phyloP scores from a whole-genome alignment of 2,888 invertebrate genomes.

The Phortica magna region DNA sequence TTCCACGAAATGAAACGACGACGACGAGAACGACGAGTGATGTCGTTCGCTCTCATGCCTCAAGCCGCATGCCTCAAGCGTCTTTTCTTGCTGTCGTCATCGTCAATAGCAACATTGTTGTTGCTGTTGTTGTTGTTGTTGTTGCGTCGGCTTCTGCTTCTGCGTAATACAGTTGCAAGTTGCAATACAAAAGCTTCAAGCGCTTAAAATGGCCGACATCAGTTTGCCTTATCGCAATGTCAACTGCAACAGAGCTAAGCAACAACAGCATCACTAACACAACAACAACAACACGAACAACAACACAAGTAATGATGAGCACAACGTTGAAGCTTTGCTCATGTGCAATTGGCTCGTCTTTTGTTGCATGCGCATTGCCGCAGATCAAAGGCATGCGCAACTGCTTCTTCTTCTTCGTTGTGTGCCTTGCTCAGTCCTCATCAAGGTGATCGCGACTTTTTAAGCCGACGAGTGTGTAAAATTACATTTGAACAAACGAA shows the following conservation, averaged over 20 bases:
- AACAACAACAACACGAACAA: constrained; percentile 10
- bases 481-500: constrained; percentile 72
- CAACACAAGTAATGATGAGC: constrained; percentile 18
- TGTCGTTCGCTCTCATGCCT: background rate
- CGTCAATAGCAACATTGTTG: constrained; percentile 38
- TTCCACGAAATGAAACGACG: constrained; percentile 69
- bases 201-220: constrained; percentile 70
- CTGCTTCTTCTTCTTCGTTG: constrained; percentile 21
- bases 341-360: constrained; percentile 40
- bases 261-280: constrained; percentile 29
- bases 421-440: constrained; percentile 53
- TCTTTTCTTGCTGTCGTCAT: background rate
- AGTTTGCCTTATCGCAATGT: constrained; percentile 43
- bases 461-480: constrained; percentile 75
- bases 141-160: constrained; percentile 54
- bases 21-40: constrained; percentile 12
- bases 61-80: background rate
- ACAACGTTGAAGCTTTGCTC: constrained; percentile 33
- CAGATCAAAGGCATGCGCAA: constrained; percentile 59
- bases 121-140: constrained; percentile 26
- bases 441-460: constrained; percentile 71
- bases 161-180: constrained; percentile 65
- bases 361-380: constrained; percentile 55
- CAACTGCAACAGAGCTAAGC: constrained; percentile 46
- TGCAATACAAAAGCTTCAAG: constrained; percentile 49